Base-by-base conservation (phyloP, 2,797 vertebrate species). In the Pteropus rufus region DNA sequence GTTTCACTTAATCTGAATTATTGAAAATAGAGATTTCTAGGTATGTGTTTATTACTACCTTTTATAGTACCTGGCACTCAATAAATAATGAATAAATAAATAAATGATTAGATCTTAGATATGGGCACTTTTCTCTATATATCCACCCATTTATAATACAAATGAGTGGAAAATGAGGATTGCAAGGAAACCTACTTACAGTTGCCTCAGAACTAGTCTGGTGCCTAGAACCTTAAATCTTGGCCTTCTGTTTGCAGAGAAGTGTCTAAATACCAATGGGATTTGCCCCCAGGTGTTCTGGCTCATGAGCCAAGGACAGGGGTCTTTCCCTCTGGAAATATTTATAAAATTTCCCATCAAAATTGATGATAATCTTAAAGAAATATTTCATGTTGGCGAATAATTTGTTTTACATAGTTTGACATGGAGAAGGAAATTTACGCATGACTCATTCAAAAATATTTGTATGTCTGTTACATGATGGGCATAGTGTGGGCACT, bases 341-440 rank as follows among this genome's bases (percentile, higher is more conserved):
- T 11, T 84, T 76, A 67, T 26, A 80, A 49, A 83, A 65, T 83
- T 94, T 95, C 36, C 21, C 36, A 80, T 60, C 56, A 52, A 72
- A 56, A 69, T 26, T 39, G 19, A 56, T 65, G 10, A 62, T 44
- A 26, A 84, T 77, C 58, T 81, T 49, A n/a, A 82, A 81, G 56
- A 72, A 89, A 26, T 34, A 84, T 72, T 92, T 89, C 15, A 73
- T 64, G 26, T 85, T 81, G 60, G 52, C 67, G 60, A 80, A 84
- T 83, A 84, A 92, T 92, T 91, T 80, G 39, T 34, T 93, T 97
- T 93, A 81, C 65, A 29, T 44, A 26, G 8, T 90, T 90, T 97
- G 83, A 49, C 21, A 92, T 58, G 5, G 46, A 93, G 54, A 87
- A 46, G 29, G 39, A 93, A 89, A 54, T 49, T 9, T 23, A 77